A percentile compares a stretch with the other conserved stretches of the same genome.
Conservation (phyloP, 1,140 invertebrate genomes). For the Pentalonia nigronervosa region DNA sequence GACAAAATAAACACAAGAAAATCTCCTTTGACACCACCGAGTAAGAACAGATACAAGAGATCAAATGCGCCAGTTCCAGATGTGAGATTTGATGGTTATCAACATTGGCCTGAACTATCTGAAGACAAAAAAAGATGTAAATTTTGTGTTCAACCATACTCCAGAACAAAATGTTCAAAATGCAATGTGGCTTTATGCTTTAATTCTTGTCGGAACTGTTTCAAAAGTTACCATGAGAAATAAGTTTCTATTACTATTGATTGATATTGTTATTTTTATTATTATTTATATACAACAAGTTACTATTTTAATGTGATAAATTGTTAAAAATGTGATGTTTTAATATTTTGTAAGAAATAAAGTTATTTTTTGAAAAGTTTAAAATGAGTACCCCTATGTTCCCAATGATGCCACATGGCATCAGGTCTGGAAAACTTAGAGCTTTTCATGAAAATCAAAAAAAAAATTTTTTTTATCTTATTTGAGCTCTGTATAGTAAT, state of each 20-base stretch:
- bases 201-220: not conserved
- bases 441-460: no score
- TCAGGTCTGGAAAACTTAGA: no score
- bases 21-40: not conserved
- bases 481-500: no score
- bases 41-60: not conserved
- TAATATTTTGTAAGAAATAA: no score
- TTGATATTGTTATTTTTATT: slow-evolving; percentile 4
- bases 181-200: not conserved
- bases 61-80: not conserved
- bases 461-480: no score
- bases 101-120: not conserved
- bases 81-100: not conserved
- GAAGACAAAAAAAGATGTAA: not conserved
- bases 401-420: no score
- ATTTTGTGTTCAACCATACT: not conserved
- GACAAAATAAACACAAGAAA: no score
- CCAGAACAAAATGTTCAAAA: not conserved
- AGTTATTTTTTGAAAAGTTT: no score
- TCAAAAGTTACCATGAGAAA: not conserved
- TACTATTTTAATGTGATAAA: no score
- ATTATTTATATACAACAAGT: not conserved
- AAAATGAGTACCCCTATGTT: no score
- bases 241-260: not conserved
- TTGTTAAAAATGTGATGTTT: no score